These are phyloP conservation scores for Drosophila meridiana DNA, from an alignment of 2,888 invertebrate species.

Conservation along the genomic window DNA sequence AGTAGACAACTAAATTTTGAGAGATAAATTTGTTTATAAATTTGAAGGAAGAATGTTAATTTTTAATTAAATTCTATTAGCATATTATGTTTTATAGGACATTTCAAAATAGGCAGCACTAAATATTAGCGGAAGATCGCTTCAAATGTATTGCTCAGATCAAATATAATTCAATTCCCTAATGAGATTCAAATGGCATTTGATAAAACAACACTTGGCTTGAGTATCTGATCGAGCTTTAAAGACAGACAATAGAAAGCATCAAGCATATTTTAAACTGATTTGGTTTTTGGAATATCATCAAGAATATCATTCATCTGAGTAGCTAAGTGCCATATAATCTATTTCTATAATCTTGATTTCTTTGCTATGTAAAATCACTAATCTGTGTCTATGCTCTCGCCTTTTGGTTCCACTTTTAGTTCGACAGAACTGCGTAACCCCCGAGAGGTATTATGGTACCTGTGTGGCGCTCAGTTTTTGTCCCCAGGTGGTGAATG, in stretches of 20 bases:
- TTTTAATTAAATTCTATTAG: no score
- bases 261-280: background rate
- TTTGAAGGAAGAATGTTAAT: no score
- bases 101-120: no score
- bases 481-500: constrained; percentile 80
- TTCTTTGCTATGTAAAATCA: background rate
- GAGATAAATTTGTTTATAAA: no score
- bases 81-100: background rate
- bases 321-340: background rate
- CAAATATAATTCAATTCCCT: background rate
- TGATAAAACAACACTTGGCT: background rate
- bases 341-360: background rate
- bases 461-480: constrained; percentile 77
- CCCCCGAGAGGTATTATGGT: constrained; percentile 82
- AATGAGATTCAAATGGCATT: background rate
- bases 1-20: no score
- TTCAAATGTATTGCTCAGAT: background rate
- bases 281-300: background rate
- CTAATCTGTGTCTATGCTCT: background rate
- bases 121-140: background rate
- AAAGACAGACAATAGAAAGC: background rate
- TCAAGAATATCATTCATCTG: no score
- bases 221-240: background rate
- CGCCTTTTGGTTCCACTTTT: background rate
- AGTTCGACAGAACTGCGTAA: constrained; percentile 78